Evolutionary conservation across 2,888 invertebrate genomes (phyloP), one percentile per base, ranked within the genome.

Genomic region (Diabrotica balteata): DNA sequence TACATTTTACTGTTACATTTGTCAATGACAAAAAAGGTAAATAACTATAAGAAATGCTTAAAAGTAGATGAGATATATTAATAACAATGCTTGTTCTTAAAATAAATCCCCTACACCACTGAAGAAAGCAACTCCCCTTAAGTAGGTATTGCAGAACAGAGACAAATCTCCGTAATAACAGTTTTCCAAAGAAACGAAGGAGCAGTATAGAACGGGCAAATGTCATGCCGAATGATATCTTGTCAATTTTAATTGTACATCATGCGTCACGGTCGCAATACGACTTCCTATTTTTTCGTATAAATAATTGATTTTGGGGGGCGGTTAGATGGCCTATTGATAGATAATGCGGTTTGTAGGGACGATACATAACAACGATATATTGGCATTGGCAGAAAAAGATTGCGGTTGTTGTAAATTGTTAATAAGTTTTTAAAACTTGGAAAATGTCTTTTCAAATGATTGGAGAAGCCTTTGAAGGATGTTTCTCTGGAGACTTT

Each of bases 131-230:
- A n/a, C 51, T 44, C 50, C 11, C 64, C 50, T 17, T 49, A 44
- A 47, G 42, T 54, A 9, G 45, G 43, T 55, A 55, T 42, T 5
- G 10, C 10, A 43, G 45, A 60, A 51, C 74, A 74, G 78, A 80
- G 80, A 80, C 78, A 80, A 80, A 80, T 80, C 78, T 78, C 76
- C 73, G 79, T 78, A 79, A 80, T 80, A 80, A 78, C 79, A 76
- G 74, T 76, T 78, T 77, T 74, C 76, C 76, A 77, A 64, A 73
- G 74, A 77, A 76, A 72, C 75, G 75, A 78, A 76, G 75, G 78
- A 70, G 77, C 74, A 72, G 64, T 66, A 65, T 67, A 70, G 72
- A 72, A 72, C 68, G 70, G 74, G 69, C 73, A 70, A 71, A 74
- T 74, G 76, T 73, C 73, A 73, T 64, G 63, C 68, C 64, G 72